Percentiles rank a stretch among this genome's conserved stretches.
Evolutionary conservation across 2,888 invertebrate species (phyloP).

Genomic region (Latheticus oryzae): DNA sequence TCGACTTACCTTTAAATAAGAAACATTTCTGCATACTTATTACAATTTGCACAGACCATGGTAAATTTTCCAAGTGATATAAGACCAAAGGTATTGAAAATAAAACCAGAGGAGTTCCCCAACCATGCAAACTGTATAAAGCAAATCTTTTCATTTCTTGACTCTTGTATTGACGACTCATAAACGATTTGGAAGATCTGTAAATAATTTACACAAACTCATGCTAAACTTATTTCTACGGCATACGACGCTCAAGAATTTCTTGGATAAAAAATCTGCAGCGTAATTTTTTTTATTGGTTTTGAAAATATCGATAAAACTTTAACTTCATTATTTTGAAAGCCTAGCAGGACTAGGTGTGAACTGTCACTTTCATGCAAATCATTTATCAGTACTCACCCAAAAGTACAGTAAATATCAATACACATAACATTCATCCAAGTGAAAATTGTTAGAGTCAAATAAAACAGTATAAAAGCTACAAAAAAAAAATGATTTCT

Average conservation of each 20-base stretch:
- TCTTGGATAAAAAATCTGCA: background rate
- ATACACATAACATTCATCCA: slow-evolving; percentile 55
- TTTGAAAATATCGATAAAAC: too few species aligned
- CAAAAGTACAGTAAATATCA: slow-evolving; percentile 54
- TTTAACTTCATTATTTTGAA: too few species aligned
- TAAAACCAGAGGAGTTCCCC: slow-evolving; percentile 73
- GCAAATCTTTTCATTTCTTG: slow-evolving; percentile 71
- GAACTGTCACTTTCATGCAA: slow-evolving; percentile 14
- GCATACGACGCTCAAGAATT: too few species aligned
- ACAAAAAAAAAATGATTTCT: slow-evolving; percentile 37
- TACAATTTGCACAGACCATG: slow-evolving; percentile 68
- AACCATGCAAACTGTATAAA: slow-evolving; percentile 78
- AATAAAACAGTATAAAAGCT: slow-evolving; percentile 51
- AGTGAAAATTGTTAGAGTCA: slow-evolving; percentile 48
- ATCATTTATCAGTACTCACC: slow-evolving; percentile 46
- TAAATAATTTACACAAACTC: slow-evolving; percentile 36
- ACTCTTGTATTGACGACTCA: slow-evolving; percentile 65
- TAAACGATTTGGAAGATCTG: slow-evolving; percentile 51
- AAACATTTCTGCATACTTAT: slow-evolving; percentile 75
- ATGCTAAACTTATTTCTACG: too few species aligned
- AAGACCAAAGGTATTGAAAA: slow-evolving; percentile 69
- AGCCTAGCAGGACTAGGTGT: slow-evolving; percentile 2
- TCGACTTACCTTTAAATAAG: slow-evolving; percentile 69
- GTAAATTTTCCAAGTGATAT: slow-evolving; percentile 68
- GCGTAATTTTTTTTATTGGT: too few species aligned